Evolutionary conservation across 2,888 invertebrate species (phyloP).

Genomic region (Drosophila bunnanda): DNA sequence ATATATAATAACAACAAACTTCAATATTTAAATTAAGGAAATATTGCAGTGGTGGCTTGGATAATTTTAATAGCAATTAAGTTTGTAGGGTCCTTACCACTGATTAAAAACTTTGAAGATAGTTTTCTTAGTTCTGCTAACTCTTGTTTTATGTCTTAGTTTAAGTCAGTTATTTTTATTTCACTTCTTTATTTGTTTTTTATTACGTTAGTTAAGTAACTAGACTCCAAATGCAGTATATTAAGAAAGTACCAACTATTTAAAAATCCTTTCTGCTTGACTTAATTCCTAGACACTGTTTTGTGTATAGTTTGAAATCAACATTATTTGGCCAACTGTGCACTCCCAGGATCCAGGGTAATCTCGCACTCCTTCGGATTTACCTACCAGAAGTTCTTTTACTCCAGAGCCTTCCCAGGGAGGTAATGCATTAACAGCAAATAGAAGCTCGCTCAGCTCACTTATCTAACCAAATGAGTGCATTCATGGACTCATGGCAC

Average conservation of each 20-base stretch:
- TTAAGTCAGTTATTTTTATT: not conserved
- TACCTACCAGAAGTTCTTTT: not conserved
- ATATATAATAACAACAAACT: not conserved
- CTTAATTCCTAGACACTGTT: not conserved
- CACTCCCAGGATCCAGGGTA: not conserved
- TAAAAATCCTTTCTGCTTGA: not conserved
- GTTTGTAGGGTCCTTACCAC: no score
- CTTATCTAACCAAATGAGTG: constrained; percentile 37
- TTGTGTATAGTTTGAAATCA: not conserved
- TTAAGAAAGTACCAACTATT: not conserved
- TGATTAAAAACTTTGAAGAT: not conserved
- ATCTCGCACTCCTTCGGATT: not conserved
- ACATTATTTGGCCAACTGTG: not conserved
- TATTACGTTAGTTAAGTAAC: not conserved
- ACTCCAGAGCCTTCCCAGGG: not conserved
- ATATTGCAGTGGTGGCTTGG: rapidly evolving
- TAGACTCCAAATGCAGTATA: not conserved
- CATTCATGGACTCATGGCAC: constrained; percentile 11
- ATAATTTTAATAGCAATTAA: not conserved
- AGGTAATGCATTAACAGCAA: constrained; percentile 16
- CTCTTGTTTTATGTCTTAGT: not conserved
- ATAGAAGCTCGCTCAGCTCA: constrained; percentile 4
- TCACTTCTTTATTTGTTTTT: not conserved
- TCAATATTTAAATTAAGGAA: not conserved
- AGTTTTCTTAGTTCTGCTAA: not conserved